Conservation (phyloP, 2,797 vertebrate genomes). For the Chanos chanos region DNA sequence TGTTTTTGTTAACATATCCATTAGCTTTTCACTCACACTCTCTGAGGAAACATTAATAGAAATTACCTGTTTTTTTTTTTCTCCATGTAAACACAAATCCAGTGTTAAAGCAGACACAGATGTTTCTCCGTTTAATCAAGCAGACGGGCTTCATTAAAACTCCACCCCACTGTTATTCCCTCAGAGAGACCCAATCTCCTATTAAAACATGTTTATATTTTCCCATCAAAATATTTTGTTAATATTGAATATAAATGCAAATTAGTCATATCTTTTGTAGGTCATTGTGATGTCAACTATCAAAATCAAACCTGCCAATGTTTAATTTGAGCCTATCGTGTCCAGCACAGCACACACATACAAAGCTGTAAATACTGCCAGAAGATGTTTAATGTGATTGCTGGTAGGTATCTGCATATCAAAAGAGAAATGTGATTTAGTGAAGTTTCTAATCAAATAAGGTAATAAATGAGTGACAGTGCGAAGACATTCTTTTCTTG, state of each 20-base stretch:
- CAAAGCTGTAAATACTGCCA: not conserved
- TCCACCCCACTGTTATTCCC: slow-evolving; percentile 14
- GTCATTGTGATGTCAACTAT: slow-evolving; percentile 13
- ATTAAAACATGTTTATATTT: slow-evolving; percentile 46
- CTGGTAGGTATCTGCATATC: slow-evolving; percentile 13
- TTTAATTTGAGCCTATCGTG: slow-evolving; percentile 10
- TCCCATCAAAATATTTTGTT: slow-evolving; percentile 43
- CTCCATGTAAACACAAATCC: too few species aligned
- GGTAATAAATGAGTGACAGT: not conserved
- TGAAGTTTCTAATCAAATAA: slow-evolving; percentile 1
- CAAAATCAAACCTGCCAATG: not conserved
- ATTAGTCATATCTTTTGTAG: slow-evolving; percentile 41
- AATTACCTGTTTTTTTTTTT: too few species aligned
- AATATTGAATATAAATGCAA: slow-evolving; percentile 49
- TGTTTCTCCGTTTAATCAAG: slow-evolving; percentile 38
- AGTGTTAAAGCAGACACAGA: slow-evolving; percentile 20
- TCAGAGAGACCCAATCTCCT: slow-evolving; percentile 28
- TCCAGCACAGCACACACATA: not conserved
- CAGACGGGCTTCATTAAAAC: slow-evolving; percentile 36
- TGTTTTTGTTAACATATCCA: too few species aligned
- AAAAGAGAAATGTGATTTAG: not conserved
- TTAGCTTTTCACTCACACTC: slow-evolving; percentile 1
- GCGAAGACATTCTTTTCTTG: not conserved
- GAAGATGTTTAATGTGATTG: slow-evolving; percentile 18
- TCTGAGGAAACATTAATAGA: not conserved